Conservation (phyloP, 2,888 invertebrate genomes). For the Drosophila meridionalis region DNA sequence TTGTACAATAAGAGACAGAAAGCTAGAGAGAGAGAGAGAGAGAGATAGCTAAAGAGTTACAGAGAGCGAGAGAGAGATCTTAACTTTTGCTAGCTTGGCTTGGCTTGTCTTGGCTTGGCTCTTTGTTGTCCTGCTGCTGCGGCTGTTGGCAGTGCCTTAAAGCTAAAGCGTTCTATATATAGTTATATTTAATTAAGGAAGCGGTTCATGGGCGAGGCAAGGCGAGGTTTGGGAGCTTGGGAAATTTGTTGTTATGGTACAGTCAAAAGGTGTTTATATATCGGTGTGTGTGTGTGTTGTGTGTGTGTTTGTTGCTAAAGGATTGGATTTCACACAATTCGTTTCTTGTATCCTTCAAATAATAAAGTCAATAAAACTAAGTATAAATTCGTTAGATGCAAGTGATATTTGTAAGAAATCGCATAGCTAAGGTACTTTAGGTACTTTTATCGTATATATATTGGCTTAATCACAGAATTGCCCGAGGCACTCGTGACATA, state of each 20-base stretch:
- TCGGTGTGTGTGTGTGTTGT: conserved; percentile 42
- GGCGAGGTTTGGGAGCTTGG: conserved; percentile 5
- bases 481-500: conserved; percentile 60
- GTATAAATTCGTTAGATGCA: conserved; percentile 44
- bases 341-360: conserved; percentile 17
- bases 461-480: conserved; percentile 58
- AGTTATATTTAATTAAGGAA: conserved; percentile 22
- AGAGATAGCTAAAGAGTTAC: conserved; percentile 2
- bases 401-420: conserved; percentile 33
- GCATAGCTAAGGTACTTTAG: conserved; percentile 46
- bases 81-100: conserved; percentile 25
- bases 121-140: conserved; percentile 55
- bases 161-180: conserved; percentile 64
- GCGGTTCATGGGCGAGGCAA: conserved; percentile 17
- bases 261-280: conserved; percentile 25
- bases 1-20: conserved; percentile 15
- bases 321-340: conserved; percentile 31
- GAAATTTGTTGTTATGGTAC: conserved; percentile 10
- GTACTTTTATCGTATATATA: conserved; percentile 24
- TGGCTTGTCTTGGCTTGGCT: conserved; percentile 52
- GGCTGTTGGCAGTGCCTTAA: conserved; percentile 65
- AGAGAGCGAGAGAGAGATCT: conserved; percentile 7
- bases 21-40: background rate
- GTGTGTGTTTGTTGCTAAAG: conserved; percentile 32
- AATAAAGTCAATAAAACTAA: conserved; percentile 31